Evolutionary conservation across 2,888 invertebrate genomes (phyloP).

Genomic region (Alentia gelatinosa): DNA sequence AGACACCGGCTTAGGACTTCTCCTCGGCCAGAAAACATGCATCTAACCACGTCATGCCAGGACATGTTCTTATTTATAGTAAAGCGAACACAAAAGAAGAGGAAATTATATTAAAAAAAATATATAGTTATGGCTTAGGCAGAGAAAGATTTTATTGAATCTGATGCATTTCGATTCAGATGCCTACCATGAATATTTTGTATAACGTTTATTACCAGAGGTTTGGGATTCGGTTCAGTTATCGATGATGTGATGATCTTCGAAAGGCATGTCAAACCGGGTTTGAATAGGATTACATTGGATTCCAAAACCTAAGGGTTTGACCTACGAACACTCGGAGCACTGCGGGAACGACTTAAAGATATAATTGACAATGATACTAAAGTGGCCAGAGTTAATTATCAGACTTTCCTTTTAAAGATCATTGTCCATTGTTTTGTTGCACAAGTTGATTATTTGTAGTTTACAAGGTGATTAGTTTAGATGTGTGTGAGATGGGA

Average conservation of each 20-base stretch:
- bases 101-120: neutral
- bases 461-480: neutral
- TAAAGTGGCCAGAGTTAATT: neutral
- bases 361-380: neutral
- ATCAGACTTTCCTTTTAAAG: neutral
- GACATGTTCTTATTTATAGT: neutral
- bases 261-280: neutral
- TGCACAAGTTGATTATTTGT: constrained; percentile 22
- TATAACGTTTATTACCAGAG: constrained; percentile 10
- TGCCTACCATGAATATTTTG: constrained; percentile 27
- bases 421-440: constrained; percentile 20
- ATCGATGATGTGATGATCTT: neutral
- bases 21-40: neutral
- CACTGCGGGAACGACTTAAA: constrained; percentile 8
- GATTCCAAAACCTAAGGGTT: neutral
- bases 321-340: neutral
- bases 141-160: neutral
- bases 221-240: neutral
- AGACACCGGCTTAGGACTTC: neutral
- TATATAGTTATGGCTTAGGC: neutral
- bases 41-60: neutral
- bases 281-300: neutral
- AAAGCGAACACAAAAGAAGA: neutral
- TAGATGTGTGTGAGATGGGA: neutral
- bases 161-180: neutral